A percentile compares a stretch with the other conserved stretches of the same genome.
These are phyloP conservation scores for Suillia variegata DNA, from an alignment of 2,888 invertebrate genomes.

Conservation along the genomic window DNA sequence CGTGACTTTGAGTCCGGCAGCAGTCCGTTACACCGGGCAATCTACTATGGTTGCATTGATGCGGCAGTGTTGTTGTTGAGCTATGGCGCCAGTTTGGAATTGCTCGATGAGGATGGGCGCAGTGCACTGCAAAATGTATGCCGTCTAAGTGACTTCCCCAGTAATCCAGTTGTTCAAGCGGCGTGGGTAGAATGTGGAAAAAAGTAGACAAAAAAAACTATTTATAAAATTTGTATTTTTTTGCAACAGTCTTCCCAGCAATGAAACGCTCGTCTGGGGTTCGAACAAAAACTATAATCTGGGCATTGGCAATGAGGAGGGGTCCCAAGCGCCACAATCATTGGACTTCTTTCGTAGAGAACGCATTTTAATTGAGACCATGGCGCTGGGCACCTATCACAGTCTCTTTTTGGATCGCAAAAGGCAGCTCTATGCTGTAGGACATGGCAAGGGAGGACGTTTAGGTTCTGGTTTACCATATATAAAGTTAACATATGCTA, in stretches of 20 bases:
- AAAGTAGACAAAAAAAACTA: not conserved
- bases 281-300: conserved; percentile 83
- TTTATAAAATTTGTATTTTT: not conserved
- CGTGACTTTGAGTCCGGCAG: conserved; percentile 65
- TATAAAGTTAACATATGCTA: no score
- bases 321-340: conserved; percentile 68
- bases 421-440: conserved; percentile 72
- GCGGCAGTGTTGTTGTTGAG: conserved; percentile 74
- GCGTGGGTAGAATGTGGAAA: no score
- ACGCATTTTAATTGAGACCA: conserved; percentile 67
- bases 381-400: conserved; percentile 59
- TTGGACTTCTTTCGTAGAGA: conserved; percentile 71
- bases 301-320: conserved; percentile 74
- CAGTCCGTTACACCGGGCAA: conserved; percentile 79
- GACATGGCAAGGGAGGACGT: conserved; percentile 79
- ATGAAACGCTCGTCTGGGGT: conserved; percentile 82
- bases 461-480: conserved; percentile 70
- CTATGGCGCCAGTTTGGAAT: conserved; percentile 62
- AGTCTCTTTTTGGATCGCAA: conserved; percentile 55
- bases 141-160: conserved; percentile 59
- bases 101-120: conserved; percentile 52
- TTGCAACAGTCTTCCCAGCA: conserved; percentile 47
- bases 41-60: conserved; percentile 83
- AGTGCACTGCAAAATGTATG: conserved; percentile 55
- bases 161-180: conserved; percentile 28